A percentile compares a stretch with the other conserved stretches of the same genome.
These are phyloP conservation scores for Rallus limicola DNA, from an alignment of 2,113 vertebrate genomes.

Conservation along the genomic window DNA sequence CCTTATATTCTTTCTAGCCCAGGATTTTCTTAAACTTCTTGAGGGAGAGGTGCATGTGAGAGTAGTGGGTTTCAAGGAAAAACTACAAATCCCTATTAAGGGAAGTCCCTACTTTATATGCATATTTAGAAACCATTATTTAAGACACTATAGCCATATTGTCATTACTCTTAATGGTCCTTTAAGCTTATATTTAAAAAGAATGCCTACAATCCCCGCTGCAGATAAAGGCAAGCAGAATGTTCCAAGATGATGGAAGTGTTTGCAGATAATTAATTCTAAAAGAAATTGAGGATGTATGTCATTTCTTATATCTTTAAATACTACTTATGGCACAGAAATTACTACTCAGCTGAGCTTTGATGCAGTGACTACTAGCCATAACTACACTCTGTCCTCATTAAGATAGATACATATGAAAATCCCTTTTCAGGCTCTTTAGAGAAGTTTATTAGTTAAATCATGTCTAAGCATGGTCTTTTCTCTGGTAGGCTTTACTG, in stretches of 20 bases:
- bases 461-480: not conserved
- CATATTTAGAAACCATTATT: not conserved
- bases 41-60: rapidly evolving
- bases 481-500: not conserved
- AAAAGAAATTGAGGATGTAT: not conserved
- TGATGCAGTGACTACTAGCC: not conserved
- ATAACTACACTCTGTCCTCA: not conserved
- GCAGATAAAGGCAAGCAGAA: not conserved
- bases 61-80: not conserved
- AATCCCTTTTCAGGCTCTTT: not conserved
- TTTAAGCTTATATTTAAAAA: constrained; percentile 13
- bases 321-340: not conserved
- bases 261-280: not conserved
- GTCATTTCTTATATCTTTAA: not conserved
- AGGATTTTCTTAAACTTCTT: not conserved
- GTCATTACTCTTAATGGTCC: not conserved
- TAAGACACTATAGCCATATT: not conserved
- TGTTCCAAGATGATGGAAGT: not conserved
- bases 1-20: not conserved
- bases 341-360: not conserved
- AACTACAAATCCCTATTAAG: not conserved
- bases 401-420: not conserved
- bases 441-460: not conserved
- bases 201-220: not conserved
- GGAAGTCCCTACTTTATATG: not conserved